Base-by-base conservation (phyloP, 2,113 vertebrate species). In the Corythoichthys haematopterus region DNA sequence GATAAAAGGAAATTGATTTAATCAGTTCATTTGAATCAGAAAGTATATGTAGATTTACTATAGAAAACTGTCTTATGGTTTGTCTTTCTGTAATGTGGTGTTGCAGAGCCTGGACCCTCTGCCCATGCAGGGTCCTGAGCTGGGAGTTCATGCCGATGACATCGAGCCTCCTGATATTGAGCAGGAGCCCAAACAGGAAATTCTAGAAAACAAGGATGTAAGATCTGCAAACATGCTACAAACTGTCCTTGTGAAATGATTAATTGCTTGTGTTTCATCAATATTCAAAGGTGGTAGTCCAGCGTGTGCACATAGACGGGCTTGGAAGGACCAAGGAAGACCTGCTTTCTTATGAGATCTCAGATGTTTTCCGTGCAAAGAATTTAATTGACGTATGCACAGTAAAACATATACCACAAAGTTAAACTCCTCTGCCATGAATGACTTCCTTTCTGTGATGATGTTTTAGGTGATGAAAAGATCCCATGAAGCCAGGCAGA, bases 131-230 rank as follows among this genome's bases (percentile, higher is more conserved):
- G 97, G 97, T 4, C 94, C 95, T 16, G 95, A 98, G 65, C 93
- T 98, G 0, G 95, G 94, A 61, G 67, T 91, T 56, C 80, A 94
- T 12, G 90, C 94, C 53, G 96, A 99, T 5, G 96, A 98, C 84
- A 86, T 94, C 0, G 95, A 97, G 6, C 74, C 94, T 66, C 88
- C 92, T 6, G 95, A 94, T 60, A 87, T 94, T 50, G 94, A 98
- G 68, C 94, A 90, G 28, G 94, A 98, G 69, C 76, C 89, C 0
- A 97, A 96, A 74, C 96, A 97, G 83, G 95, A 98, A 74, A 92
- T 99, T 79, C 93, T 99, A 0, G 95, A 98, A 85, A 99, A 99
- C 86, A 99, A 95, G 90, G 91, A 97, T 73, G 97, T 97, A 75
- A 89, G 93, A 80, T 53, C 36, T 45, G 14, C 14, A 38, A 16